Conservation (phyloP, 2,113 vertebrate species). For the human (Homo sapiens) region DNA sequence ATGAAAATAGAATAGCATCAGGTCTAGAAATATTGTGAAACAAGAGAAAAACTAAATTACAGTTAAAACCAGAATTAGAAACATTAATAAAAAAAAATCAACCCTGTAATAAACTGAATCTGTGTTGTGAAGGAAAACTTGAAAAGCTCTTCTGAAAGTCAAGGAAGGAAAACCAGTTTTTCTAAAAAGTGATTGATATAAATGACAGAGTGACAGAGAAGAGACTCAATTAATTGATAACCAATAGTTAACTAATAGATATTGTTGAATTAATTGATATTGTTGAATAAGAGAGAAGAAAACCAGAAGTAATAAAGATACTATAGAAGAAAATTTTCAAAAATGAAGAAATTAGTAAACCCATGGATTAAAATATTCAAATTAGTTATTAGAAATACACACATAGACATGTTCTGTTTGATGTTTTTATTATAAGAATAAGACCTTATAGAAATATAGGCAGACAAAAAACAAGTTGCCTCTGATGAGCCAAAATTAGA, state of each 20-base stretch:
- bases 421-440: not conserved
- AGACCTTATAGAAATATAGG: not conserved
- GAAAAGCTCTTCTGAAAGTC: not conserved
- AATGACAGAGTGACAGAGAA: not conserved
- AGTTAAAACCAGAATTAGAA: not conserved
- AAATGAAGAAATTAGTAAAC: constrained; percentile 2
- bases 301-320: constrained; percentile 26
- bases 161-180: not conserved
- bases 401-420: not conserved
- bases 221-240: not conserved
- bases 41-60: not conserved
- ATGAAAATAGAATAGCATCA: not conserved
- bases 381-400: not conserved
- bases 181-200: not conserved
- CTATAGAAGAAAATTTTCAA: not conserved
- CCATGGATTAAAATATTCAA: not conserved
- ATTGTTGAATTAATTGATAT: not conserved
- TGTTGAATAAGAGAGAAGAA: not conserved
- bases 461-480: not conserved
- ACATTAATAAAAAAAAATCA: not conserved
- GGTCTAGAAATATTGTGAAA: not conserved
- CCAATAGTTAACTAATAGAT: not conserved
- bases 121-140: not conserved
- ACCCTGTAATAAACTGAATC: not conserved
- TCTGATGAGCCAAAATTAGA: not conserved